Evolutionary conservation across 1,140 invertebrate species (phyloP).

Genomic region (Babylonia areolata): DNA sequence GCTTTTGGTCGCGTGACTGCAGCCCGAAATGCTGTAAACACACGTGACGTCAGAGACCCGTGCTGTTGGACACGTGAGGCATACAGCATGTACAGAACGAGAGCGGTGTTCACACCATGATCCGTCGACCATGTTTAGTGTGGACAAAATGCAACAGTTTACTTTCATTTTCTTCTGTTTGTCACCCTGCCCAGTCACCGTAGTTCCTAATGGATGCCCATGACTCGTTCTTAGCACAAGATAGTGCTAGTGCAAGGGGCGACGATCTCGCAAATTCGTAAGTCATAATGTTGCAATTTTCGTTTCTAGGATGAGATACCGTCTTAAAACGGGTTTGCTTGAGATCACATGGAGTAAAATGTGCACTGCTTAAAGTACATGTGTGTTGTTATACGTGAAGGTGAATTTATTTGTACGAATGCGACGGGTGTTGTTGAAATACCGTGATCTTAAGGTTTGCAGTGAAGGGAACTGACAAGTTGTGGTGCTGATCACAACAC

Average conservation of each 20-base stretch:
- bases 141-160: constrained; percentile 6
- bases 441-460: too few species aligned
- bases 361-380: too few species aligned
- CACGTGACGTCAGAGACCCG: constrained; percentile 18
- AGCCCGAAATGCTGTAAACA: background rate
- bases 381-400: too few species aligned
- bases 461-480: too few species aligned
- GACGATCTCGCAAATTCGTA: constrained; percentile 9
- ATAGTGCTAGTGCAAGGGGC: background rate
- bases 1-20: constrained; percentile 19
- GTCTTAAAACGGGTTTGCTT: too few species aligned
- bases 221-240: constrained; percentile 12
- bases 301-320: too few species aligned
- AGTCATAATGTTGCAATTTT: background rate
- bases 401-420: too few species aligned
- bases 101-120: background rate
- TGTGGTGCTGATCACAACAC: too few species aligned
- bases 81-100: background rate
- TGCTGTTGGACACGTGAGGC: constrained; percentile 19
- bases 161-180: background rate
- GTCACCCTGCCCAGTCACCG: background rate
- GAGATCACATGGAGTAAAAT: too few species aligned
- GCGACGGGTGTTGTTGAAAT: too few species aligned
- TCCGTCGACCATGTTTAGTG: background rate
- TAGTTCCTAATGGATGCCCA: background rate